Conservation (phyloP, 2,113 vertebrate species). For the Rattus rattus region DNA sequence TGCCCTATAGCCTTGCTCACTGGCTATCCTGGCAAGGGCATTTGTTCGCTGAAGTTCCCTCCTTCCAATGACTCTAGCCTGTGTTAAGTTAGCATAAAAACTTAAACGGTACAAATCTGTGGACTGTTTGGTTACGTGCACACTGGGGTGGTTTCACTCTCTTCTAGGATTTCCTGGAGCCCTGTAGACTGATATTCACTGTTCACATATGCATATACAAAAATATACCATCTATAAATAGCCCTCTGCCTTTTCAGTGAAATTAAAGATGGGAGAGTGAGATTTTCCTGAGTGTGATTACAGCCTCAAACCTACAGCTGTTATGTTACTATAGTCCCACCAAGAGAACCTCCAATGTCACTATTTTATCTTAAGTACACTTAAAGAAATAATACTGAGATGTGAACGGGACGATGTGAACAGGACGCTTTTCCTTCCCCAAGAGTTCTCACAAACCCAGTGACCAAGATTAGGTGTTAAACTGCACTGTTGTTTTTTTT, state of each 20-base stretch:
- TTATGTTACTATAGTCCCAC: slow-evolving; percentile 2
- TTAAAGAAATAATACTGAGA: slow-evolving; percentile 46
- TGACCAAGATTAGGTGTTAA: slow-evolving; percentile 55
- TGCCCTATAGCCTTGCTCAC: not conserved
- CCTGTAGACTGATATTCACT: slow-evolving; percentile 61
- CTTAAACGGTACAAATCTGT: not conserved
- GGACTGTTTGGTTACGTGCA: slow-evolving; percentile 49
- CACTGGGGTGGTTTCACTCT: slow-evolving; percentile 16
- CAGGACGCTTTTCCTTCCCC: not conserved
- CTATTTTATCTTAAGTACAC: slow-evolving; percentile 48
- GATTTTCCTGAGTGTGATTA: slow-evolving; percentile 77
- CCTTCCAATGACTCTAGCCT: not conserved
- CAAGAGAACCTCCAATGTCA: slow-evolving; percentile 64
- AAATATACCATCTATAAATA: slow-evolving; percentile 83
- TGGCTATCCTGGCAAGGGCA: not conserved
- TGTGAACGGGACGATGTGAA: slow-evolving; percentile 24
- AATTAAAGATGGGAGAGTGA: slow-evolving; percentile 82
- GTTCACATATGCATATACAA: slow-evolving; percentile 74
- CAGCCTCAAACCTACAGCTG: slow-evolving; percentile 69
- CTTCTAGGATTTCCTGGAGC: slow-evolving; percentile 76
- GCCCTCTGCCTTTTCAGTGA: slow-evolving; percentile 81
- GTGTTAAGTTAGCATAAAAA: not conserved
- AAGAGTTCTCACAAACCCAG: slow-evolving; percentile 59
- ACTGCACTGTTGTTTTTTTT: slow-evolving; percentile 46
- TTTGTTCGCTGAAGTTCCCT: not conserved